Conservation (phyloP, 2,797 vertebrate genomes). For the Lateolabrax maculatus region DNA sequence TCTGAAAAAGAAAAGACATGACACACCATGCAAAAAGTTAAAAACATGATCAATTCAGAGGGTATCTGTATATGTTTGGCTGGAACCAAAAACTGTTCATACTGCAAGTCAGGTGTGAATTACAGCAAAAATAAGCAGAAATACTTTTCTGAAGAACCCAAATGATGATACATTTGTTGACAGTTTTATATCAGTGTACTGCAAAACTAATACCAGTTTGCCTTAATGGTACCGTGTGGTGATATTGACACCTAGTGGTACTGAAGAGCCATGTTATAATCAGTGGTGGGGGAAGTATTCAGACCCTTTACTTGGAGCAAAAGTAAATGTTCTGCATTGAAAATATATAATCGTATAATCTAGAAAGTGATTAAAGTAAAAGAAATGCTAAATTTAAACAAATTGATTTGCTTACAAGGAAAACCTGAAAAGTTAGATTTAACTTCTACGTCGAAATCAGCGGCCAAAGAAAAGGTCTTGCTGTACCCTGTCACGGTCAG, state of each 20-base stretch:
- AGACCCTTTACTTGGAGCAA: too few relatives aligned
- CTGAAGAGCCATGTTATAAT: background rate
- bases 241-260: slow-evolving; percentile 47
- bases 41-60: too few relatives aligned
- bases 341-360: too few relatives aligned
- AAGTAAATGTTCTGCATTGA: too few relatives aligned
- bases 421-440: background rate
- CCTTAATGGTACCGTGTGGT: background rate
- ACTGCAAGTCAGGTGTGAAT: background rate
- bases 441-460: background rate
- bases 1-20: slow-evolving; percentile 71
- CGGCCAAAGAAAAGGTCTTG: background rate
- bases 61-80: background rate
- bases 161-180: background rate
- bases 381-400: background rate
- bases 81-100: background rate
- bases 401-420: background rate
- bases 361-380: too few relatives aligned
- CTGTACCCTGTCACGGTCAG: background rate
- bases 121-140: background rate
- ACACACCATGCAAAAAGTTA: background rate
- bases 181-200: background rate
- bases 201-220: background rate
- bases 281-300: too few relatives aligned
- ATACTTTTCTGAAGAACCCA: background rate